Base-by-base conservation (phyloP, 2,888 invertebrate genomes). In the Hypomecis atomaria region DNA sequence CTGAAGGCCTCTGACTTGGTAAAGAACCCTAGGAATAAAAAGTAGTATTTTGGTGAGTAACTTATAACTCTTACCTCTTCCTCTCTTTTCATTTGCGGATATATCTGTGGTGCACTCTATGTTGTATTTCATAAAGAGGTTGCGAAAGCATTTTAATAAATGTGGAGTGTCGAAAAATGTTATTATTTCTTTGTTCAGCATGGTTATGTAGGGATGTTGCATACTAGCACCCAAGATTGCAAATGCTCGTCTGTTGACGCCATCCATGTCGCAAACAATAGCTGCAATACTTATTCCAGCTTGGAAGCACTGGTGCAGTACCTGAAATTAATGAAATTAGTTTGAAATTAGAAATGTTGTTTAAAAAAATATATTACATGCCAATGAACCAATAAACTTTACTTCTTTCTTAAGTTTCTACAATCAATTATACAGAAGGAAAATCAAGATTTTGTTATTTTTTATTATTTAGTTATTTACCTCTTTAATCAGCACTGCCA, bases 91-190 rank as follows among this genome's bases (percentile, higher is more conserved):
- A 42, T 23, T 45, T 8, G 59, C 45, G 6, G 8, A 13, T 55
- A 62, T 67, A 47, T 61, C 40, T 57, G 50, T 45, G n/a, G 40
- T 58, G 52, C 64, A 70, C 50, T 68, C 23, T 33, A 72, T 66
- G 56, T 73, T 44, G 47, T 73, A 69, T 53, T 73, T 73, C 48
- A 67, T 13, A 65, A 71, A 70, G 13, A 68, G 36, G 59, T 71
- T 73, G 54, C 68, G 48, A 48, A 71, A 72, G 45, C 71, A 72
- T 55, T 72, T 72, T 7, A 72, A 43, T 23, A 72, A 49, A 66
- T 72, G 72, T 45, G 72, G 72, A 6, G 70, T 34, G 48, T 71
- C 71, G 49, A 62, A 69, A 9, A 71, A 11, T n/a, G 60, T 53
- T 5, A 65, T 53, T 38, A 70, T 53, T 45, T 70, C 61, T 23